A percentile compares a stretch with the other conserved stretches of the same genome.
Evolutionary conservation across 2,797 vertebrate genomes (phyloP).

Genomic region (Alosa sapidissima): DNA sequence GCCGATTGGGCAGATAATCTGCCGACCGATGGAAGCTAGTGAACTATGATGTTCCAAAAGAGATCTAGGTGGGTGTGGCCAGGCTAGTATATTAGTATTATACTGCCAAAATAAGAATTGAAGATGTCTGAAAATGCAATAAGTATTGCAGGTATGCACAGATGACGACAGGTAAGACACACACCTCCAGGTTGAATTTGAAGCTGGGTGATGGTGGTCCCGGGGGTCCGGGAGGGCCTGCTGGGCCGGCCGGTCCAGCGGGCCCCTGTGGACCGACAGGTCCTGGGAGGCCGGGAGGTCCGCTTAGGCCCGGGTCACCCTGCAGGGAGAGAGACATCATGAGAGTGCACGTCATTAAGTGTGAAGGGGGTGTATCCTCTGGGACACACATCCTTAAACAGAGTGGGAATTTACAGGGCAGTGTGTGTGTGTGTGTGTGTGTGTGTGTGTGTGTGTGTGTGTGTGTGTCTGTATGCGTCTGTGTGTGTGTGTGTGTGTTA

Average conservation of each 20-base stretch:
- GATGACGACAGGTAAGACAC: not conserved
- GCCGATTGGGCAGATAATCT: no score
- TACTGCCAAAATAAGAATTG: no score
- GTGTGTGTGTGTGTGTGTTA: not conserved
- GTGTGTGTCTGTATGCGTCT: slow-evolving; percentile 3
- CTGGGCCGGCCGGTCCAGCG: slow-evolving; percentile 79
- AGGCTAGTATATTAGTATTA: no score
- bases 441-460: not conserved
- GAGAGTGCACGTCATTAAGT: not conserved
- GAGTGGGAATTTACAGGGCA: not conserved
- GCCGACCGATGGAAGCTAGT: no score
- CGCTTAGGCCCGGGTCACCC: slow-evolving; percentile 83
- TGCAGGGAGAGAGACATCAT: slow-evolving; percentile 50
- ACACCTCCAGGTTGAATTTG: slow-evolving; percentile 80
- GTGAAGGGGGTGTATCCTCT: not conserved
- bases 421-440: slow-evolving; percentile 5
- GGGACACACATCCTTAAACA: not conserved
- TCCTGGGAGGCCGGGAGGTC: slow-evolving; percentile 81
- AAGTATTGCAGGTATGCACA: not conserved
- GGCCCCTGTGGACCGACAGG: slow-evolving; percentile 76
- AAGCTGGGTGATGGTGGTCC: slow-evolving; percentile 64
- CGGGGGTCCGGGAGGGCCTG: slow-evolving; percentile 79
- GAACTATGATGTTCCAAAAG: no score
- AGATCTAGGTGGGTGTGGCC: no score
- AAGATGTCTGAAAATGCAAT: not conserved